Conservation (phyloP, 2,797 vertebrate species). For the Chaunax sp. region DNA sequence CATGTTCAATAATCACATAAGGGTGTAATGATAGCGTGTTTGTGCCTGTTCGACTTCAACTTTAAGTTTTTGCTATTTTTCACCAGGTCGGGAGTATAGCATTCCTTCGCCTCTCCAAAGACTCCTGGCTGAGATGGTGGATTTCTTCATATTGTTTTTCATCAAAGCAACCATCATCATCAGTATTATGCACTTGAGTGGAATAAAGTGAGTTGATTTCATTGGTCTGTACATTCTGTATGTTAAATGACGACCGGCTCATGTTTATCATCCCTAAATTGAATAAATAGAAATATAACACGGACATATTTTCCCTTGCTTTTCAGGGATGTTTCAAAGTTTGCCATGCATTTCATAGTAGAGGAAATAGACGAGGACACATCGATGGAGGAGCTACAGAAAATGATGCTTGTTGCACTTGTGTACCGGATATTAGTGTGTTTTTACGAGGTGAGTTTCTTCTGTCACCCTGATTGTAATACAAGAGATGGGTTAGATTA, state of each 20-base stretch:
- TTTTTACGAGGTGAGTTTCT: conserved; percentile 92
- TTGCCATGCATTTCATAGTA: conserved; percentile 99
- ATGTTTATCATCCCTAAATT: not conserved
- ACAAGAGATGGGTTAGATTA: not conserved
- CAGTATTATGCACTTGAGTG: conserved; percentile 97
- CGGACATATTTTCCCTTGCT: not conserved
- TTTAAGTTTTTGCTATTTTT: conserved; percentile 8
- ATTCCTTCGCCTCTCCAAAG: conserved; percentile 96
- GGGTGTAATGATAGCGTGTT: not conserved
- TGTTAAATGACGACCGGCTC: not conserved
- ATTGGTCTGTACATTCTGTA: not conserved
- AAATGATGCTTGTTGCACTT: conserved; percentile 98
- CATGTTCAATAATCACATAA: not conserved
- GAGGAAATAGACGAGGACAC: conserved; percentile 99
- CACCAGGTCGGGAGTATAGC: conserved; percentile 90
- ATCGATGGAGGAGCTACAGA: conserved; percentile 98
- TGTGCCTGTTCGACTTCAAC: not conserved
- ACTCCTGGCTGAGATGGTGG: conserved; percentile 98
- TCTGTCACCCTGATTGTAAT: not conserved
- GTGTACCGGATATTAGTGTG: conserved; percentile 97
- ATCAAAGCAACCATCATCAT: conserved; percentile 97
- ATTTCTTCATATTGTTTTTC: conserved; percentile 98
- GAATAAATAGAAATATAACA: not conserved
- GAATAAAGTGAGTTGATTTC: conserved; percentile 89
- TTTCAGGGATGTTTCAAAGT: conserved; percentile 96